Percentiles rank a stretch among this genome's conserved stretches.
phyloP scores from a whole-genome alignment of 2,888 invertebrate genomes.

The Macropis europaea region DNA sequence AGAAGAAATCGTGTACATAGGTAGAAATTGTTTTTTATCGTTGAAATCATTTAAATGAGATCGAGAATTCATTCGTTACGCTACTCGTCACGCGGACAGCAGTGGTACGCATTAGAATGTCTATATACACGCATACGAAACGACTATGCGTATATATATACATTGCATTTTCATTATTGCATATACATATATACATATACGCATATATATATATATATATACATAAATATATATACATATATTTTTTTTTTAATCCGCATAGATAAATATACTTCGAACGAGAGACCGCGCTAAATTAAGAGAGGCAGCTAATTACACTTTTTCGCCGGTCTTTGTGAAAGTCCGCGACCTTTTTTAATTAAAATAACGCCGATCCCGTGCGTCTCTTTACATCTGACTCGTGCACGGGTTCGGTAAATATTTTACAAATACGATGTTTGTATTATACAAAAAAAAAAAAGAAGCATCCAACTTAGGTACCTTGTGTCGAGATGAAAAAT shows the following conservation, averaged over 20 bases:
- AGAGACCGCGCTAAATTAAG: conserved; percentile 35
- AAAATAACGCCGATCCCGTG: conserved; percentile 38
- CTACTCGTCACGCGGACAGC: conserved; percentile 62
- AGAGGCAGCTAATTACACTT: conserved; percentile 74
- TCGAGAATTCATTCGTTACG: conserved; percentile 57
- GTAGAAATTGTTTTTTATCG: conserved; percentile 63
- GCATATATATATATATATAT: conserved; percentile 31
- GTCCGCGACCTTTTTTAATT: conserved; percentile 58
- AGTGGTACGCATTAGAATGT: conserved; percentile 49
- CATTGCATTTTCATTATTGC: conserved; percentile 57
- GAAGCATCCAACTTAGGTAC: conserved; percentile 68
- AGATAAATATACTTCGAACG: conserved; percentile 43
- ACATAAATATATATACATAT: conserved; percentile 47
- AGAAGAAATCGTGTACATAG: conserved; percentile 58
- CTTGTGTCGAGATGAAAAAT: conserved; percentile 67
- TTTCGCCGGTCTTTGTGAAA: conserved; percentile 66
- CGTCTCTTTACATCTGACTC: conserved; percentile 19
- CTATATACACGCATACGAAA: neutral
- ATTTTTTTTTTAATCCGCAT: conserved; percentile 60
- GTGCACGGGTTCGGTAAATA: conserved; percentile 33
- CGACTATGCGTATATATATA: conserved; percentile 21
- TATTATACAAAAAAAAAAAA: conserved; percentile 47
- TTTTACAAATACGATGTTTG: conserved; percentile 65
- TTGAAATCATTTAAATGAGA: conserved; percentile 57
- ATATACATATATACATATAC: conserved; percentile 48